Evolutionary conservation across 2,113 vertebrate species (phyloP), one percentile per base, ranked within the genome.

Genomic region (Scomber scombrus): DNA sequence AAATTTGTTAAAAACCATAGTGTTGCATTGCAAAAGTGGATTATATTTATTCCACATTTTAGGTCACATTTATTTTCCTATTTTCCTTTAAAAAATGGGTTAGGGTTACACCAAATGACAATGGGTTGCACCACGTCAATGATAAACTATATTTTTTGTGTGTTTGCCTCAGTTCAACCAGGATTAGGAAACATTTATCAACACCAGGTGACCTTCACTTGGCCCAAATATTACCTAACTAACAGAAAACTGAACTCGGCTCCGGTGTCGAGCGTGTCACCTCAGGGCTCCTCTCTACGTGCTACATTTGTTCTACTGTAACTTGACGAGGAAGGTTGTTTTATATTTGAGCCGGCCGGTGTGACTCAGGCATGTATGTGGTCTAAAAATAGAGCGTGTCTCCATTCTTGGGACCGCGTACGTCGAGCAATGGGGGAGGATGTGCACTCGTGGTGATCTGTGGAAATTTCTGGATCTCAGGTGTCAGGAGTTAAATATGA

Each of bases 371-470:
- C 75, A 60, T 65, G 79, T 46, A 21, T 26, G 12, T 2, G 56
- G 15, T 77, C 80, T 89, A 86, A 82, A 72, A 91, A 93, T 92
- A 89, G 85, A 76, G 19, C 0, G 1, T 21, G 47, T 18, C 29
- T 52, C 66, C 31, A 54, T 80, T 78, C 67, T 80, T 31, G 16
- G 70, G 51, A 45, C 21, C 60, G 4, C 64, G 65, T 50, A 40
- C 43, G 40, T 72, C 57, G 64, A 55, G 70, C 46, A 58, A 49
- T 47, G 63, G 75, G 29, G 8, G 46, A 21, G 9, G 73, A 51
- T 69, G 61, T 3, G 0, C 14, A 45, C 49, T 34, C 11, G 0
- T 47, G 21, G 52, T 71, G 29, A 56, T 57, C 80, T 60, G 40
- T 9, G 2, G 47, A 16, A 78, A 29, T 85, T 87, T 78, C 15